These are phyloP conservation scores for Crypturellus undulatus DNA, from an alignment of 2,113 vertebrate genomes.

Conservation along the genomic window DNA sequence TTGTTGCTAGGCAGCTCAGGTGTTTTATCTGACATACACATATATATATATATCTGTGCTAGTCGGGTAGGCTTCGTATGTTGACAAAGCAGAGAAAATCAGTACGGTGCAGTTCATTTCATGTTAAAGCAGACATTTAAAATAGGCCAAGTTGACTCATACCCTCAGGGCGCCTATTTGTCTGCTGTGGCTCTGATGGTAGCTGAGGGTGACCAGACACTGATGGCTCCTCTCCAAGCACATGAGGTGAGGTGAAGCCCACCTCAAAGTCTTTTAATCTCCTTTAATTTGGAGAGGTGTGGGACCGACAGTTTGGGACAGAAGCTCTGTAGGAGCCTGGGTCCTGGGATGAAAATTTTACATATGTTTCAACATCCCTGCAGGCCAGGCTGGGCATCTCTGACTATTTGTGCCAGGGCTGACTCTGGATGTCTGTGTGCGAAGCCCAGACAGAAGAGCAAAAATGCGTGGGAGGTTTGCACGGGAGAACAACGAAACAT, in stretches of 20 bases:
- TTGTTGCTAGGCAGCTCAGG: accelerated
- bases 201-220: accelerated
- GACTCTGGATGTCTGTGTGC: background rate
- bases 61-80: accelerated
- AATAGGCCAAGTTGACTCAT: background rate
- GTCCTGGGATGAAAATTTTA: background rate
- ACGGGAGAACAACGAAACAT: background rate
- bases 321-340: background rate
- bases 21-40: background rate
- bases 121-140: accelerated
- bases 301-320: accelerated
- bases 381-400: background rate
- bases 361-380: accelerated
- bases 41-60: background rate
- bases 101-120: background rate
- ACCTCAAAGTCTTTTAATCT: background rate
- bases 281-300: background rate
- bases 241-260: background rate
- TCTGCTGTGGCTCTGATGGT: accelerated
- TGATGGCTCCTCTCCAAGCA: background rate
- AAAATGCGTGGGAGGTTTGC: background rate
- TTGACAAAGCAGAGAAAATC: background rate
- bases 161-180: background rate
- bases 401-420: background rate
- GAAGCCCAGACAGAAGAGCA: background rate